phyloP scores from a whole-genome alignment of 2,113 vertebrate species.

The Excalfactoria chinensis region DNA sequence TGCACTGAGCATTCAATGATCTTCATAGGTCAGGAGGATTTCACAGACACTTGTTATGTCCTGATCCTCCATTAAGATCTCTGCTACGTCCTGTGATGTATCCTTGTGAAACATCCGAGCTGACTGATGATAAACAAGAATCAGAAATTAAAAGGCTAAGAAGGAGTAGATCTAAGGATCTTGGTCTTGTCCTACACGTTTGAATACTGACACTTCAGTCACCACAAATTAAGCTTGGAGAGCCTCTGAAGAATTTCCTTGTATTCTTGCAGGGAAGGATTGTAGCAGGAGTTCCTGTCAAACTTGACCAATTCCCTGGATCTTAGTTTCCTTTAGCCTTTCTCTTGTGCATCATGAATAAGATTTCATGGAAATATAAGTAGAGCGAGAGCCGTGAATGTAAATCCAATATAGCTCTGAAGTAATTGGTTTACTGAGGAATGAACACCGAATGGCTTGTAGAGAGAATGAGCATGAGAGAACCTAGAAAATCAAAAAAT shows the following conservation, averaged over 20 bases:
- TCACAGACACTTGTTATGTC: fast-evolving
- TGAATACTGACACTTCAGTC: not conserved
- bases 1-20: not conserved
- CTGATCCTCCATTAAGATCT: not conserved
- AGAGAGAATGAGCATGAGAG: not conserved
- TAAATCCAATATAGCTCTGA: constrained; percentile 11
- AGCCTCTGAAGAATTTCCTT: not conserved
- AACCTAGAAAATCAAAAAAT: constrained; percentile 38
- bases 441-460: not conserved
- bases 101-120: not conserved
- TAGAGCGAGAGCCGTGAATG: not conserved
- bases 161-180: not conserved
- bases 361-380: not conserved
- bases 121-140: not conserved
- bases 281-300: not conserved
- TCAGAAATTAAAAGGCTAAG: not conserved
- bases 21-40: not conserved
- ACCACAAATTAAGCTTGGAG: not conserved
- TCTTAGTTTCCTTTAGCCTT: not conserved
- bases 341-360: not conserved
- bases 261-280: not conserved
- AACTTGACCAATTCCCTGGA: not conserved
- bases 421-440: constrained; percentile 11
- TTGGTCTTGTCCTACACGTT: not conserved
- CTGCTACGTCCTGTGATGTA: not conserved